Conservation (phyloP, 2,113 vertebrate genomes). For the Leiothrix lutea region DNA sequence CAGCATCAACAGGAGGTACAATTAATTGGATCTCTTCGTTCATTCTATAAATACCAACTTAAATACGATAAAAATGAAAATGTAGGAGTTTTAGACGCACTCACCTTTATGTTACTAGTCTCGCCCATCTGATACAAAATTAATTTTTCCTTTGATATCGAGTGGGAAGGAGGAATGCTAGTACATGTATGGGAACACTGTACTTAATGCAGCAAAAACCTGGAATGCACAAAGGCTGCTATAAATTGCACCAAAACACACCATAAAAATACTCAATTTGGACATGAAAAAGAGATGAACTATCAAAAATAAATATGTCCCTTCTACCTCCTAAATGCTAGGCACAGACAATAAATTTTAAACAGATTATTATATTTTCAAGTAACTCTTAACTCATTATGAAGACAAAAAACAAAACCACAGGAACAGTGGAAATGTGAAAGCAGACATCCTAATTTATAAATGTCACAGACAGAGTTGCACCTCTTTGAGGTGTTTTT, state of each 20-base stretch:
- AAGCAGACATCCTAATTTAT: not conserved
- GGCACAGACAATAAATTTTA: not conserved
- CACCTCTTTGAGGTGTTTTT: not conserved
- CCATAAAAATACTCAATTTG: not conserved
- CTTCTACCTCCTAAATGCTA: not conserved
- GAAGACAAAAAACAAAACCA: not conserved
- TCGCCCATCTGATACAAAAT: slow-evolving; percentile 42
- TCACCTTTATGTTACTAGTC: slow-evolving; percentile 37
- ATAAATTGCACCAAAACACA: slow-evolving; percentile 18
- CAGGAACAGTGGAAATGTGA: not conserved
- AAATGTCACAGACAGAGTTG: not conserved
- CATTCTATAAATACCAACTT: slow-evolving; percentile 46
- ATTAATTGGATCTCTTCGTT: slow-evolving; percentile 51
- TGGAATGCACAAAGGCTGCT: not conserved
- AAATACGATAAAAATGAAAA: slow-evolving; percentile 30
- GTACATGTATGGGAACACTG: not conserved
- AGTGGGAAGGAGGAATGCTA: slow-evolving; percentile 15
- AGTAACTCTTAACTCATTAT: not conserved
- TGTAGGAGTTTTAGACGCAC: slow-evolving; percentile 29
- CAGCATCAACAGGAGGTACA: slow-evolving; percentile 49
- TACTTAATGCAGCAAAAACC: not conserved
- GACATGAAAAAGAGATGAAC: not conserved
- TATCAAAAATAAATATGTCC: not conserved
- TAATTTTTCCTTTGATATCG: not conserved
- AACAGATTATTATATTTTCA: not conserved